These are phyloP conservation scores for sheep (Ovis aries) DNA, from an alignment of 2,113 vertebrate genomes.

Conservation along the genomic window ARS-UI_Ramb_v3.0 NC_056055.1:204781501-204782000, in stretches of 20 bases:
- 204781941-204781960: neutral
- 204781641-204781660: neutral
- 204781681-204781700: neutral
- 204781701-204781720: neutral
- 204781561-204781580: neutral
- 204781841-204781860: neutral
- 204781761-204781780: neutral
- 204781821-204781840: neutral
- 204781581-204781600: neutral
- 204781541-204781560: neutral
- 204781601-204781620: neutral
- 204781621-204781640: neutral
- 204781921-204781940: neutral
- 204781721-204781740: neutral
- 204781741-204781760: neutral
- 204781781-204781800: neutral
- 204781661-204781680: neutral
- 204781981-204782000: neutral
- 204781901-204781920: neutral
- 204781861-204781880: neutral
- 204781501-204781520: neutral
- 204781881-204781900: neutral
- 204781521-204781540: neutral
- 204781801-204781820: neutral
- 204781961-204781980: neutral